Percentiles rank a stretch among this genome's conserved stretches.
These are phyloP conservation scores for Corydoras maculifer DNA, from an alignment of 2,113 vertebrate species.

Conservation along the genomic window DNA sequence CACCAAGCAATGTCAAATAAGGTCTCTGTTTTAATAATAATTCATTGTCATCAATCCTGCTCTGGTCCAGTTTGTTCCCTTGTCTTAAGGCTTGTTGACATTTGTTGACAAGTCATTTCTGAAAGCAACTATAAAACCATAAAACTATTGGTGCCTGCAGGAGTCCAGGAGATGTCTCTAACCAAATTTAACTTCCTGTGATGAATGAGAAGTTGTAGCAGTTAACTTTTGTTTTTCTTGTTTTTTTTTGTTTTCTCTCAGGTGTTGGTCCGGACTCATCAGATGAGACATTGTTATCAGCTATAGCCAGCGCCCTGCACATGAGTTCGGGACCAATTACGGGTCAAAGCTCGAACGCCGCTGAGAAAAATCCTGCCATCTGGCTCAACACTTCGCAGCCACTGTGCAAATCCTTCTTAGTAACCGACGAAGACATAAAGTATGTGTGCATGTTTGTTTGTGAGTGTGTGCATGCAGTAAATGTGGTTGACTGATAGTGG, in stretches of 20 bases:
- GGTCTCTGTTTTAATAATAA: too few species aligned
- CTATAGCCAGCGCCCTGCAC: conserved; percentile 88
- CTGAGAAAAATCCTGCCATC: conserved; percentile 86
- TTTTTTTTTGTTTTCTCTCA: conserved; percentile 36
- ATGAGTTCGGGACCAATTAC: conserved; percentile 82
- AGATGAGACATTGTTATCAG: conserved; percentile 77
- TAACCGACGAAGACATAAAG: conserved; percentile 90
- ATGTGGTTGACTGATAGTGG: too few species aligned
- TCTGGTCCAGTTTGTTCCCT: too few species aligned
- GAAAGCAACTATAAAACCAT: too few species aligned
- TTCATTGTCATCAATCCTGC: too few species aligned
- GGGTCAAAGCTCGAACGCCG: conserved; percentile 78
- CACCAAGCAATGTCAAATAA: too few species aligned
- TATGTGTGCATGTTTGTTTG: conserved; percentile 43
- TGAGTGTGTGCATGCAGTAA: conserved; percentile 2
- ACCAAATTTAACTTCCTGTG: too few species aligned
- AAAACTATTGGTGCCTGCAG: too few species aligned
- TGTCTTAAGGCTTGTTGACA: too few species aligned
- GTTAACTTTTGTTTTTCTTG: neutral
- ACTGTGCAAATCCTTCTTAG: conserved; percentile 82
- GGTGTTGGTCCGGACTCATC: conserved; percentile 79
- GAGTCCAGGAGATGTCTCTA: too few species aligned
- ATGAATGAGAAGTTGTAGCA: too few species aligned
- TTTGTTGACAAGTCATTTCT: too few species aligned
- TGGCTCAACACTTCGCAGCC: conserved; percentile 88